phyloP scores from a whole-genome alignment of 2,888 invertebrate species.

The Euphydryas editha region DNA sequence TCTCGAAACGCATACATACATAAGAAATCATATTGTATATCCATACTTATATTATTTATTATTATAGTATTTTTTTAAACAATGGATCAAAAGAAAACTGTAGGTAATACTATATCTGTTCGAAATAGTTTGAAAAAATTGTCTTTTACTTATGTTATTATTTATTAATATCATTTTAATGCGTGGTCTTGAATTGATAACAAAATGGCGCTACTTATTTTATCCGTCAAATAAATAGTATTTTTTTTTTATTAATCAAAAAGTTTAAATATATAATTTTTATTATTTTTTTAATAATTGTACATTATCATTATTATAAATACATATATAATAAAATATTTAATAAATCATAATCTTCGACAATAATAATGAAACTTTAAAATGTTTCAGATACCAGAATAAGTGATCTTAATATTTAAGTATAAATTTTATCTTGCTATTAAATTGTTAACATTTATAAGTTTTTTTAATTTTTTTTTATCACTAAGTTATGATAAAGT shows the following conservation, averaged over 20 bases:
- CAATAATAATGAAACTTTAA: conserved; percentile 8
- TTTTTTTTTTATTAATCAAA: neutral
- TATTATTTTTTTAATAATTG: neutral
- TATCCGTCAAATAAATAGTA: too few species aligned
- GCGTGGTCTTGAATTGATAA: neutral
- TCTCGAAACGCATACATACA: neutral
- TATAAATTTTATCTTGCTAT: conserved; percentile 8
- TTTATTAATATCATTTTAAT: neutral
- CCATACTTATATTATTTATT: neutral
- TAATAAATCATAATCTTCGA: neutral
- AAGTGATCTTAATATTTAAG: neutral
- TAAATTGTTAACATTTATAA: neutral
- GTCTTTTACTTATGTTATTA: too few species aligned
- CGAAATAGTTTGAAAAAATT: too few species aligned
- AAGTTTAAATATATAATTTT: too few species aligned
- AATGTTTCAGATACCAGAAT: neutral
- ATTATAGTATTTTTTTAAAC: neutral
- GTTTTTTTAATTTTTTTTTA: too few species aligned
- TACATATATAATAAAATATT: neutral
- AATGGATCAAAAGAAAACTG: neutral
- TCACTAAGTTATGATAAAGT: too few species aligned
- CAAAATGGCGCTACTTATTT: neutral
- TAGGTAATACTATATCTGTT: neutral
- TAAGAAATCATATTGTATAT: neutral
- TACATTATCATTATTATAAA: neutral